Conservation (phyloP, 92 coral and sea anemone genomes). For the Isaurus tuberculatus region DNA sequence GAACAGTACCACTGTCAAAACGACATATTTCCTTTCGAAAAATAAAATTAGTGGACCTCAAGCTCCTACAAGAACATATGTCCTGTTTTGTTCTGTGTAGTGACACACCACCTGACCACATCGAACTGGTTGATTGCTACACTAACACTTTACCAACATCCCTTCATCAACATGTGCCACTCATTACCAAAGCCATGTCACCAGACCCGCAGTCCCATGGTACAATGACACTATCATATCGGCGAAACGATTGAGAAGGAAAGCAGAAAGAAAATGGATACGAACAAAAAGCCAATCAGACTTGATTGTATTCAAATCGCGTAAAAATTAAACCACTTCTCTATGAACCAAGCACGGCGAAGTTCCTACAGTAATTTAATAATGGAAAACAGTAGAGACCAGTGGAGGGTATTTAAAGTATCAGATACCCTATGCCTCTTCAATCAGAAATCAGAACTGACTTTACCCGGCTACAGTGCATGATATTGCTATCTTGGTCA, state of each 20-base stretch:
- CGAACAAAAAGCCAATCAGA: neutral
- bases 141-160: neutral
- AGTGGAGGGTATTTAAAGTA: neutral
- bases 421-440: neutral
- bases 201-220: constrained; percentile 1
- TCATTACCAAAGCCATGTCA: too few species aligned
- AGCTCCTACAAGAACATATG: neutral
- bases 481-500: neutral
- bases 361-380: neutral
- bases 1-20: too few species aligned
- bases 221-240: neutral
- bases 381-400: neutral
- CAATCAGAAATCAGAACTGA: constrained; percentile 6
- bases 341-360: neutral
- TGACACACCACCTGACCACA: neutral
- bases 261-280: constrained; percentile 20
- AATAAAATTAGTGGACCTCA: too few species aligned
- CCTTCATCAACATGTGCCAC: neutral
- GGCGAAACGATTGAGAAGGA: constrained; percentile 4
- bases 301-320: neutral
- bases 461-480: neutral
- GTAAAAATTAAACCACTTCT: neutral
- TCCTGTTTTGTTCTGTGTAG: neutral
- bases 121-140: neutral
- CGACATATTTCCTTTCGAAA: too few species aligned